Evolutionary conservation across 1,140 invertebrate genomes (phyloP).

Genomic region (Cyclargus thomasi): DNA sequence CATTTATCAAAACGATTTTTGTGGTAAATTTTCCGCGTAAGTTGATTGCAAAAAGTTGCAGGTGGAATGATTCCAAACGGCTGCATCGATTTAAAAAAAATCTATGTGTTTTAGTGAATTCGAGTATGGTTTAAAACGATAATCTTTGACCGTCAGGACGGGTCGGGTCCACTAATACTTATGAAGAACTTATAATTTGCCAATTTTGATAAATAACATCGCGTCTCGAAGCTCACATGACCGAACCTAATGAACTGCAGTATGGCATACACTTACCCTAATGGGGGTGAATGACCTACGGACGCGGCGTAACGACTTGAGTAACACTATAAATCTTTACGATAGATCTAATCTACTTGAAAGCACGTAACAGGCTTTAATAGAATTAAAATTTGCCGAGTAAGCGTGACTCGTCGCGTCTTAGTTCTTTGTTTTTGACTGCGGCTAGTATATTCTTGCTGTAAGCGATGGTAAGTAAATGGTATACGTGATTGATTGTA

Average conservation of each 20-base stretch:
- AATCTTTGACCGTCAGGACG: too few species aligned
- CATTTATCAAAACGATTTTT: too few species aligned
- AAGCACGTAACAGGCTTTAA: neutral
- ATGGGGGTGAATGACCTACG: conserved; percentile 5
- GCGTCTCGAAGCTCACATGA: neutral
- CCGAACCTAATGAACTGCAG: neutral
- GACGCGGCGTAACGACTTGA: neutral
- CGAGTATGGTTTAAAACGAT: too few species aligned
- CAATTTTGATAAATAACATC: neutral
- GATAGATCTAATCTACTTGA: conserved; percentile 2
- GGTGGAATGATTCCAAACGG: too few species aligned
- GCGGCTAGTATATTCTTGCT: neutral
- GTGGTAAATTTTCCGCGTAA: too few species aligned
- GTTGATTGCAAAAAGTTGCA: too few species aligned
- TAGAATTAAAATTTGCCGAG: neutral
- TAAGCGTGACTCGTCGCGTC: neutral
- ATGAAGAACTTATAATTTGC: neutral
- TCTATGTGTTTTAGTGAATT: too few species aligned
- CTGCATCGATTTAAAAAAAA: too few species aligned
- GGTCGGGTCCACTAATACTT: too few species aligned
- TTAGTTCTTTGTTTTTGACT: neutral
- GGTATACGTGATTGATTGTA: too few species aligned
- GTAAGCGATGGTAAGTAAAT: neutral
- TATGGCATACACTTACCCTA: conserved; percentile 2
- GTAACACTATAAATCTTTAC: conserved; percentile 4